These are phyloP conservation scores for Caenorhabditis wallacei DNA, from an alignment of 2,888 invertebrate species.

Conservation along the genomic window DNA sequence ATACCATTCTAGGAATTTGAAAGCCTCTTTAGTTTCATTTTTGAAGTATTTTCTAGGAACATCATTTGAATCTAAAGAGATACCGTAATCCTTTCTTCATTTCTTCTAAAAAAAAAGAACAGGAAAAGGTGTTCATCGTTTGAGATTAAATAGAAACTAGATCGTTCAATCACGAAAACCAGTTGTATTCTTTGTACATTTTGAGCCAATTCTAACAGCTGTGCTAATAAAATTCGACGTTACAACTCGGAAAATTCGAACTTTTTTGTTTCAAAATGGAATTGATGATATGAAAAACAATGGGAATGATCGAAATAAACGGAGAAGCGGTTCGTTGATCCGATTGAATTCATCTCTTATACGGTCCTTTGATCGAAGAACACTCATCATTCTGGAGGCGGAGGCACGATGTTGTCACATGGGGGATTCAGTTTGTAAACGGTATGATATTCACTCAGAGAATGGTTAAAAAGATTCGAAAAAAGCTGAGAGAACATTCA, in stretches of 20 bases:
- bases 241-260: background rate
- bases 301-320: slow-evolving; percentile 7
- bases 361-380: slow-evolving; percentile 48
- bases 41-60: no score
- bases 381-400: slow-evolving; percentile 51
- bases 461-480: slow-evolving; percentile 54
- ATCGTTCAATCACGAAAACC: background rate
- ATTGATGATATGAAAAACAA: slow-evolving; percentile 1
- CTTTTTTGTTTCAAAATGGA: background rate
- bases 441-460: slow-evolving; percentile 52
- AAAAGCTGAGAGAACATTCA: slow-evolving; percentile 40
- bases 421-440: slow-evolving; percentile 37
- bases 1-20: no score
- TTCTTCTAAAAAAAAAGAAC: no score
- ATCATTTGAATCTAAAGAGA: background rate
- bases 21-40: no score
- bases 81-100: background rate
- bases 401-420: slow-evolving; percentile 51
- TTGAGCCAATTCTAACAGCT: slow-evolving; percentile 6
- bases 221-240: slow-evolving; percentile 23
- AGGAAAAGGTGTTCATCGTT: background rate
- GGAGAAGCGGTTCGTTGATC: slow-evolving; percentile 43
- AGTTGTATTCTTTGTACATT: background rate
- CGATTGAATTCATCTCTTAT: slow-evolving; percentile 47
- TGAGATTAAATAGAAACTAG: background rate